A percentile compares a stretch with the other conserved stretches of the same genome.
These are phyloP conservation scores for Cyanoramphus novaezelandiae DNA, from an alignment of 2,113 vertebrate genomes.

Conservation along the genomic window DNA sequence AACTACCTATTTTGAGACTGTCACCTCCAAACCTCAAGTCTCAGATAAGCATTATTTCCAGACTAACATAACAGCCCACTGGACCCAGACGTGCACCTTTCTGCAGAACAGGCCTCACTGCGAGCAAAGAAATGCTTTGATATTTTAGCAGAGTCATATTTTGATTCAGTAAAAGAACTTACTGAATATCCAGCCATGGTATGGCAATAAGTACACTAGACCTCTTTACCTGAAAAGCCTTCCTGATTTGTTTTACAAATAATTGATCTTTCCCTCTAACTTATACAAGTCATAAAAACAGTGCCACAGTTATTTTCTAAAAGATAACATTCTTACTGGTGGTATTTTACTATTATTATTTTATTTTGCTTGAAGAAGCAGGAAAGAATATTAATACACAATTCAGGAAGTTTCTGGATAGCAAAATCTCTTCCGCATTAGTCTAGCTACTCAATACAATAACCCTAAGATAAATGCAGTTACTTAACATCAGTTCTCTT, in stretches of 20 bases:
- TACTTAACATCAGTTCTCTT: background rate
- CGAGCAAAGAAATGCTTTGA: background rate
- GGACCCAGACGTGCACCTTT: background rate
- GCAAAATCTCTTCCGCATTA: background rate
- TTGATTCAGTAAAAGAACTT: background rate
- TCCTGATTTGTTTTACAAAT: background rate
- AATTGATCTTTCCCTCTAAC: background rate
- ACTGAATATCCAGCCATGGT: background rate
- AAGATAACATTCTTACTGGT: background rate
- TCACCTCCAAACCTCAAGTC: background rate
- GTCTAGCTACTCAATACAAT: background rate
- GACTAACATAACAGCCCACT: background rate
- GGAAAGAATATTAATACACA: background rate
- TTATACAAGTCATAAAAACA: background rate
- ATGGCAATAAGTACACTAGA: background rate
- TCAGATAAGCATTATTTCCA: background rate
- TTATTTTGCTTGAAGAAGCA: background rate
- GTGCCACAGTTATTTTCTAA: background rate
- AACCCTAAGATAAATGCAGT: background rate
- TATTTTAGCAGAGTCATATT: background rate
- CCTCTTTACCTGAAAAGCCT: background rate
- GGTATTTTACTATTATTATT: background rate
- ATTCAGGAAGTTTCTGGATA: background rate
- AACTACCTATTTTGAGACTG: background rate
- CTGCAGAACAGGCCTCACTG: background rate